Evolutionary conservation across 2,888 invertebrate species (phyloP), one percentile per base, ranked within the genome.

Genomic region (Thalpophila matura): DNA sequence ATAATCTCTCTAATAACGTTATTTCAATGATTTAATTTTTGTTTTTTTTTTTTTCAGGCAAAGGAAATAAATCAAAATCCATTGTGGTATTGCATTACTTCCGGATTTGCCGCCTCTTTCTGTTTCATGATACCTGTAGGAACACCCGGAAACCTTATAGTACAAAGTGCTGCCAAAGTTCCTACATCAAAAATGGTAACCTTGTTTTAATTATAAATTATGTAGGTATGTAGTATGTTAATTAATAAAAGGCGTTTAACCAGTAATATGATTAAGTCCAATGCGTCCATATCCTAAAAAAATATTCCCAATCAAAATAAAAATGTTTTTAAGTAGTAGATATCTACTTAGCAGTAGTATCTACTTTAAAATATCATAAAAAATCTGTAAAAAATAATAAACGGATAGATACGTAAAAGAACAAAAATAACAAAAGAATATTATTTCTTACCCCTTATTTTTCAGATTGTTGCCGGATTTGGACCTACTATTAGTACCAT

Each of bases 91-190:
- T 69, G 74, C 31, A 26, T 92, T 3, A 82, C 87, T 0, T 76
- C 88, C 7, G 94, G 93, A 2, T 65, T 83, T 12, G 63, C 87
- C 0, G 80, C 92, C 0, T 94, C 94, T 0, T 91, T 66, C 51
- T 89, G 90, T 43, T 96, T 94, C 55, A 90, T 94, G 84, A 72
- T 96, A 3, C 96, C 96, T 0, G 95, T 95, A 3, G 96, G 96
- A 0, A 96, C 96, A 2, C 96, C 96, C 2, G 95, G 95, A 0
- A 96, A 96, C 73, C 92, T 96, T 0, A 87, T 96, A 3, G 91
- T 95, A 1, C 88, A 94, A 50, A 81, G 91, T 55, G 86, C 91
- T 33, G 95, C 94, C 0, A 86, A 81, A 27, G 83, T 95, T 42
- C 84, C 93, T 0, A 93, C 92, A 1, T 2, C 2, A 0, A 89